phyloP scores from a whole-genome alignment of 2,797 vertebrate genomes.

The Rhadinocentrus ornatus region DNA sequence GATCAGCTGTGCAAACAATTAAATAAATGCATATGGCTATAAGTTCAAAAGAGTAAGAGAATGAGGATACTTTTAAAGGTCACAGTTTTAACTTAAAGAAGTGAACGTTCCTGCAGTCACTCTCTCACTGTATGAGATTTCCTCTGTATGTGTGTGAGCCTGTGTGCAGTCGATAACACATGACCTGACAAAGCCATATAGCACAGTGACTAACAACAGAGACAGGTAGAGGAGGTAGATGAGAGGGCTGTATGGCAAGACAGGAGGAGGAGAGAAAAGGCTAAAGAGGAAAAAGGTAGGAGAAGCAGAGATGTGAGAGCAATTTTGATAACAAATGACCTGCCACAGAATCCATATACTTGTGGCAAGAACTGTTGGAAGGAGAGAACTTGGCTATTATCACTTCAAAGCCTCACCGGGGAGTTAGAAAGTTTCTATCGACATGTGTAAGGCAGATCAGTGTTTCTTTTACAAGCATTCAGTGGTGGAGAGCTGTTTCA shows the following conservation, averaged over 20 bases:
- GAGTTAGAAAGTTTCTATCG: constrained; percentile 48
- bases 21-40: neutral
- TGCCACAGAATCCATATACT: constrained; percentile 58
- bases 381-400: constrained; percentile 57
- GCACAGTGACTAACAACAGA: constrained; percentile 50
- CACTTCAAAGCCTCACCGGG: constrained; percentile 63
- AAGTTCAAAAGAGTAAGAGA: constrained; percentile 5
- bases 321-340: constrained; percentile 72
- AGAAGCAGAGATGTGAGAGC: constrained; percentile 52
- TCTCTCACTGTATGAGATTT: neutral
- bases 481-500: constrained; percentile 10
- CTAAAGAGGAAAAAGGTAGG: constrained; percentile 17
- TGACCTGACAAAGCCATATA: constrained; percentile 48
- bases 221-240: constrained; percentile 42
- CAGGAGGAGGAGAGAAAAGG: constrained; percentile 9
- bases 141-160: constrained; percentile 3
- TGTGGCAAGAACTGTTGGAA: constrained; percentile 37
- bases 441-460: constrained; percentile 34
- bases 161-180: constrained; percentile 46
- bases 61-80: constrained; percentile 4
- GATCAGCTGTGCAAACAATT: neutral
- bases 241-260: constrained; percentile 31
- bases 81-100: constrained; percentile 7
- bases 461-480: constrained; percentile 22
- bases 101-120: constrained; percentile 14